Conservation (phyloP, 2,113 vertebrate species). For the Synchiropus splendidus region DNA sequence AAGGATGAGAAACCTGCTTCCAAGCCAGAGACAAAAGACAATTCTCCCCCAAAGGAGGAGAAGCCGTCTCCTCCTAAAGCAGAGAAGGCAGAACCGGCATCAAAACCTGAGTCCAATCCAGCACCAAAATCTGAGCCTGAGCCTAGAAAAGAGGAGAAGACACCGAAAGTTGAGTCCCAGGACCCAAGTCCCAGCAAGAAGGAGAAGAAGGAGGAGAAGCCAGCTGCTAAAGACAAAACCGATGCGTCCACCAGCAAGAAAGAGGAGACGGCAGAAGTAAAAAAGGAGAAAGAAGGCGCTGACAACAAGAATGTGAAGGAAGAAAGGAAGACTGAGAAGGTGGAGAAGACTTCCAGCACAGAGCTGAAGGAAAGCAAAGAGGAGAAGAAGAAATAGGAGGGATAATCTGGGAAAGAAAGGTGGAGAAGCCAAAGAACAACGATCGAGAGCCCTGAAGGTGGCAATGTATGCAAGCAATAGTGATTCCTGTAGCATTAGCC, state of each 20-base stretch:
- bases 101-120: conserved; percentile 27
- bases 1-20: conserved; percentile 48
- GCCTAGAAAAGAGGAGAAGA: too few species aligned
- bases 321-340: conserved; percentile 40
- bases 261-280: conserved; percentile 48
- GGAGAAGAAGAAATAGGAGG: conserved; percentile 66
- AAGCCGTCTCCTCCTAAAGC: conserved; percentile 51
- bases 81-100: conserved; percentile 5
- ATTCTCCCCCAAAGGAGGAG: conserved; percentile 48
- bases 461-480: conserved; percentile 62
- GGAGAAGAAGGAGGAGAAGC: conserved; percentile 53
- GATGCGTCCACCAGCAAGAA: conserved; percentile 15
- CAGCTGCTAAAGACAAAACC: conserved; percentile 51
- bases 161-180: conserved; percentile 45
- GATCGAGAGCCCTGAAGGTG: conserved; percentile 42
- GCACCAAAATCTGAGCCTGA: conserved; percentile 24
- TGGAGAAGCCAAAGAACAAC: conserved; percentile 27
- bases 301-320: conserved; percentile 22
- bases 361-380: conserved; percentile 69
- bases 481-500: conserved; percentile 56
- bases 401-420: conserved; percentile 26
- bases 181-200: conserved; percentile 47
- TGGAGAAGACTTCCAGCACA: conserved; percentile 70
- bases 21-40: conserved; percentile 24
- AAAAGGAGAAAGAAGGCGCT: conserved; percentile 49